Evolutionary conservation across 1,140 invertebrate genomes (phyloP), one percentile per base, ranked within the genome.

Genomic region (Tetraneura akinire): DNA sequence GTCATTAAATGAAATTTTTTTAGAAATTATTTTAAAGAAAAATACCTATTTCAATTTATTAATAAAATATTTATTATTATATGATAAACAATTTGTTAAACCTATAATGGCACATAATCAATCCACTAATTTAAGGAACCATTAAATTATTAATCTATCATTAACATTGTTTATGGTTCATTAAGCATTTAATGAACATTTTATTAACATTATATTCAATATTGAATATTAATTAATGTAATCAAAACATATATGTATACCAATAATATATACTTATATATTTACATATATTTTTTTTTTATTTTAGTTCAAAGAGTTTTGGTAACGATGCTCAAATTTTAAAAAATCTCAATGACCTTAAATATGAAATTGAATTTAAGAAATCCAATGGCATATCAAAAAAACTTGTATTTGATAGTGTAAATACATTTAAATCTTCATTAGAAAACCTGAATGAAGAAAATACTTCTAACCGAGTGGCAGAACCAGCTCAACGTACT

Each of bases 261-360:
- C 21, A 13, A 42, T 64, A n/a, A 64, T 21, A 10, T n/a, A 11
- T 42, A 6, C n/a, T 55, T 37, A 74, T 60, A 29, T 60, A 29
- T 47, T n/a, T 45, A 45, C 68, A 26, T 80, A 51, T 62, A 14
- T 81, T 82, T 80, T n/a, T n/a, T n/a, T n/a, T n/a, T n/a, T n/a
- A n/a, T 73, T 82, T 18, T 78, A 87, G 91, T 71, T 91, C 91
- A 3, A 90, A 92, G 83, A 93, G 91, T 84, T 92, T 92, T 85
- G 92, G 90, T 0, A 91, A 90, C 26, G 92, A 93, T 85, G 91
- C 91, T 8, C 90, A 92, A 83, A 91, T 93, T 49, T 86, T 94
- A 81, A 89, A 90, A 81, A 92, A 93, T 83, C 85, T 92, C 51
- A 89, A 91, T 83, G 84, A 88, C 70, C 80, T 86, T 16, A 85